Percentiles rank a stretch among this genome's conserved stretches.
phyloP scores from a whole-genome alignment of 2,888 invertebrate genomes.

The Eretmocerus hayati region DNA sequence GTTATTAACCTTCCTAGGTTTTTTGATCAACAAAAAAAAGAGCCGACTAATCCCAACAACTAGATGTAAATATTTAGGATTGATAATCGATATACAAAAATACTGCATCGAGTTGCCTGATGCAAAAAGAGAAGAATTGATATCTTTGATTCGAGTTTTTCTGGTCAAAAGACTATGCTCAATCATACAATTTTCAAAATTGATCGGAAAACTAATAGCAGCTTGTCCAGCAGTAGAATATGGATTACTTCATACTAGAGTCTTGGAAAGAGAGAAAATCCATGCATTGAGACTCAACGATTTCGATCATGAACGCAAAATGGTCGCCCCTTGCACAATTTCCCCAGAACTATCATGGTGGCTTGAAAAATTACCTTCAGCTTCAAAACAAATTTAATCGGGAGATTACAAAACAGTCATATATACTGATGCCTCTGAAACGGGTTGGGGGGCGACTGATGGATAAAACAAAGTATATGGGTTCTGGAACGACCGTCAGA shows the following conservation, averaged over 20 bases:
- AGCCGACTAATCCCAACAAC: slow-evolving; percentile 1
- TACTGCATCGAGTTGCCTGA: slow-evolving; percentile 6
- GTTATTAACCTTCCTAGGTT: slow-evolving; percentile 7
- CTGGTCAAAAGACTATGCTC: not conserved
- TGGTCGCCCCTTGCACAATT: no score
- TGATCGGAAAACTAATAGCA: slow-evolving; percentile 5
- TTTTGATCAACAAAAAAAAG: slow-evolving; percentile 13
- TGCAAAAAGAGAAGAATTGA: not conserved
- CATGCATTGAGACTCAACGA: no score
- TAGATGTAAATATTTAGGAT: slow-evolving; percentile 13
- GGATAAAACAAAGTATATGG: not conserved
- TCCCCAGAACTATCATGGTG: slow-evolving; percentile 1
- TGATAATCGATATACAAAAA: slow-evolving; percentile 10
- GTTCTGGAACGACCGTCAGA: not conserved
- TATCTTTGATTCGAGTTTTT: not conserved
- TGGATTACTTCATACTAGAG: slow-evolving; percentile 4
- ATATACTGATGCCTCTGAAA: not conserved
- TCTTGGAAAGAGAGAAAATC: no score
- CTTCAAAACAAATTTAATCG: not conserved
- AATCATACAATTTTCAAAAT: slow-evolving; percentile 8
- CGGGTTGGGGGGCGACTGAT: not conserved
- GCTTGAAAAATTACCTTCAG: not conserved
- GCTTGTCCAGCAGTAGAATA: slow-evolving; percentile 2
- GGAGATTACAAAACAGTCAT: not conserved
- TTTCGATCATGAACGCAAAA: no score